Conservation (phyloP, 37 sponge, comb jelly and placozoan genomes). For the Lycopodina hypogea region DNA sequence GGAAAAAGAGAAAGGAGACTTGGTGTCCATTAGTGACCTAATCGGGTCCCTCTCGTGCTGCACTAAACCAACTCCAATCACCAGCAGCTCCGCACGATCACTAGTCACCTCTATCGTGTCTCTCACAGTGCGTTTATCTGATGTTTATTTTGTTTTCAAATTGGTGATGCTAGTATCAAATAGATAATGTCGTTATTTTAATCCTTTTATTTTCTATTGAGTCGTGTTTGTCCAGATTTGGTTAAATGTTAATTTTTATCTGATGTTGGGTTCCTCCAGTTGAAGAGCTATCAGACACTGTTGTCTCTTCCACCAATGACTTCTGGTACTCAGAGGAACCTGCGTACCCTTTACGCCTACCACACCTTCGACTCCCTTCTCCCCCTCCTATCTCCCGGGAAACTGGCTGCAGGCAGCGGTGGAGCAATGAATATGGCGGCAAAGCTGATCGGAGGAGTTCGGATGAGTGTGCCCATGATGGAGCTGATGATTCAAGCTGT, state of each 20-base stretch:
- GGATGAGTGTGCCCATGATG: constrained; percentile 26
- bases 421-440: background rate
- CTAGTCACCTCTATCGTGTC: constrained; percentile 11
- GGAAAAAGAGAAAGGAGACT: background rate
- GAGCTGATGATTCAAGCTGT: constrained; percentile 23
- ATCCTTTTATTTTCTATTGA: no score
- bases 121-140: constrained; percentile 24
- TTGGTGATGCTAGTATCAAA: no score
- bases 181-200: no score
- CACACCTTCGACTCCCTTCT: constrained; percentile 30
- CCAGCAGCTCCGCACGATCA: background rate
- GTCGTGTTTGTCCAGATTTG: no score
- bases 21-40: constrained; percentile 27
- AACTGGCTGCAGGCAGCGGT: background rate
- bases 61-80: background rate
- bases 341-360: constrained; percentile 42
- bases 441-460: constrained; percentile 14
- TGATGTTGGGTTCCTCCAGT: no score
- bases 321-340: constrained; percentile 7
- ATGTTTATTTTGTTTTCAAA: no score
- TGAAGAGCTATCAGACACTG: constrained; percentile 14
- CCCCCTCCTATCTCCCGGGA: constrained; percentile 25
- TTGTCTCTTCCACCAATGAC: background rate
- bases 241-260: no score
- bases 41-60: constrained; percentile 14